Evolutionary conservation across 2,888 invertebrate species (phyloP).

Genomic region (Odontocerum albicorne): DNA sequence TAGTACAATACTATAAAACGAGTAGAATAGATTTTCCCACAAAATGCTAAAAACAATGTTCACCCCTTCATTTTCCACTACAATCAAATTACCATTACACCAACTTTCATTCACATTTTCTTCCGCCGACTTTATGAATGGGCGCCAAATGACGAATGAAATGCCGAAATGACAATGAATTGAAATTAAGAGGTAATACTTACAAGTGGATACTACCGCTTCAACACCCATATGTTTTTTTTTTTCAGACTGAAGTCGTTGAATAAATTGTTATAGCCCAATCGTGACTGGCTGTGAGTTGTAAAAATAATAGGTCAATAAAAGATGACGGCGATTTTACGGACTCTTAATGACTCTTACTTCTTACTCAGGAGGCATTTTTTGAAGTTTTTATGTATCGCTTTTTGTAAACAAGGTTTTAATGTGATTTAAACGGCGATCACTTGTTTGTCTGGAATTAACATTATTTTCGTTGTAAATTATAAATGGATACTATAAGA

Average conservation of each 20-base stretch:
- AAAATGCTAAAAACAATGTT: slow-evolving; percentile 6
- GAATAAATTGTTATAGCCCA: slow-evolving; percentile 4
- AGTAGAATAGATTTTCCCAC: too few species aligned
- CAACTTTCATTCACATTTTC: slow-evolving; percentile 10
- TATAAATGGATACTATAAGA: too few species aligned
- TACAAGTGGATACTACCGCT: background rate
- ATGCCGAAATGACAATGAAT: background rate
- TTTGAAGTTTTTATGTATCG: too few species aligned
- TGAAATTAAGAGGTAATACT: background rate
- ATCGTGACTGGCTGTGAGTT: slow-evolving; percentile 8
- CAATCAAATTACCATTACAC: background rate
- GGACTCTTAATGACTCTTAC: slow-evolving; percentile 4
- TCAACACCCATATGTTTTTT: background rate
- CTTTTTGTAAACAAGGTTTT: too few species aligned
- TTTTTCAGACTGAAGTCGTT: slow-evolving; percentile 8
- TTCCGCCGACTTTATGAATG: slow-evolving; percentile 13
- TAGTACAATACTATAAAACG: too few species aligned
- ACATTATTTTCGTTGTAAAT: too few species aligned
- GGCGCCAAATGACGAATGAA: slow-evolving; percentile 3
- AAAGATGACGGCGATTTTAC: slow-evolving; percentile 10
- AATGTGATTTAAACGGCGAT: slow-evolving; percentile 16
- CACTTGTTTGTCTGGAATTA: too few species aligned
- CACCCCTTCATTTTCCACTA: slow-evolving; percentile 3
- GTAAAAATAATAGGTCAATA: slow-evolving; percentile 21
- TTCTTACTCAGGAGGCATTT: background rate